Conservation (phyloP, 2,888 invertebrate genomes). For the Limnephilus auricula region DNA sequence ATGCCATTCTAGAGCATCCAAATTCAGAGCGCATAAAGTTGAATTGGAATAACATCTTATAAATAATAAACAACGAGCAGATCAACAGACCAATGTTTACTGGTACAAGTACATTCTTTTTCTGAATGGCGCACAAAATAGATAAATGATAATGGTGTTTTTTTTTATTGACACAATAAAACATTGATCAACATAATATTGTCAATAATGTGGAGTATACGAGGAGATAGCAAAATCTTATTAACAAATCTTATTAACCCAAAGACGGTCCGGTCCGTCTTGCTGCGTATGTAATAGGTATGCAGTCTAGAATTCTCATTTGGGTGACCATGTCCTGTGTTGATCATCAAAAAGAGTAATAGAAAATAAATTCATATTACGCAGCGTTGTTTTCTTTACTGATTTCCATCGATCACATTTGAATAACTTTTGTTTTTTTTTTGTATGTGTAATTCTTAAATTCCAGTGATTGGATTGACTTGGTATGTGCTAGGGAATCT, state of each 20-base stretch:
- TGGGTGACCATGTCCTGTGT: too few species aligned
- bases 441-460: too few species aligned
- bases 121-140: not conserved
- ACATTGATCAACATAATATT: not conserved
- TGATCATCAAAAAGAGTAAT: too few species aligned
- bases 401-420: too few species aligned
- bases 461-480: too few species aligned
- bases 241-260: too few species aligned
- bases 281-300: not conserved
- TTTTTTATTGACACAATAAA: not conserved
- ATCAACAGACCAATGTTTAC: not conserved
- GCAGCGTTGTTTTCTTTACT: too few species aligned
- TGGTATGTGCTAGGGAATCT: too few species aligned
- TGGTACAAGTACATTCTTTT: not conserved
- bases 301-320: too few species aligned
- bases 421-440: too few species aligned
- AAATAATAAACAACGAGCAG: not conserved
- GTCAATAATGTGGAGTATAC: not conserved
- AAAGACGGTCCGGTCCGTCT: not conserved
- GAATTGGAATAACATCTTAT: not conserved
- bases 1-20: not conserved
- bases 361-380: too few species aligned
- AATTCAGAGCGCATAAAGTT: not conserved
- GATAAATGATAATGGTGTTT: not conserved
- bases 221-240: too few species aligned